Conservation (phyloP, 1,140 invertebrate species). For the Aphelenchoides avenae region DNA sequence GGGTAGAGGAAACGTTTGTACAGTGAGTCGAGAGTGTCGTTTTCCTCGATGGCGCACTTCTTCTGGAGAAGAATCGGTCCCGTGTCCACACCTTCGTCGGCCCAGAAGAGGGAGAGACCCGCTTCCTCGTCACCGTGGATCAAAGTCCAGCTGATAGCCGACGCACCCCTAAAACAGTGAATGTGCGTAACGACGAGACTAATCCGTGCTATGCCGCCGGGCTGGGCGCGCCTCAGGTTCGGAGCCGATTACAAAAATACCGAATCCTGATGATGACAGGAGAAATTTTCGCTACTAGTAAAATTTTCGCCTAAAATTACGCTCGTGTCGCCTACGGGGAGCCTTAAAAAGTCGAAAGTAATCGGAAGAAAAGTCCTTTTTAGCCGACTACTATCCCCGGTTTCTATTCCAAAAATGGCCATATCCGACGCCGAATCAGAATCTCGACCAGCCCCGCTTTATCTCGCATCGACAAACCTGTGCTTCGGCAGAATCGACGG, state of each 20-base stretch:
- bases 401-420: background rate
- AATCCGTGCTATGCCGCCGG: no score
- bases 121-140: conserved; percentile 84
- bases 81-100: conserved; percentile 90
- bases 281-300: no score
- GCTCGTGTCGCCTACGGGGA: no score
- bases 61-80: conserved; percentile 84
- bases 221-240: no score
- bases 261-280: no score
- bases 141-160: conserved; percentile 89
- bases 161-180: conserved; percentile 69
- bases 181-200: background rate
- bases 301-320: no score
- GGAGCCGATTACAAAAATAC: no score
- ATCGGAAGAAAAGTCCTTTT: background rate
- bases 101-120: conserved; percentile 90
- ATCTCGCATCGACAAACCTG: conserved; percentile 60
- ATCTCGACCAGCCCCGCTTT: no score
- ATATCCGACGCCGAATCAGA: no score
- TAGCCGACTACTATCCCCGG: background rate
- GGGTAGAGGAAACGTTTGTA: conserved; percentile 81
- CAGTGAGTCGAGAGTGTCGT: conserved; percentile 84
- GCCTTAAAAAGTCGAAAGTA: no score
- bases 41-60: conserved; percentile 71
- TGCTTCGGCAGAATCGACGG: conserved; percentile 86